Percentiles rank a stretch among this genome's conserved stretches.
phyloP scores from a whole-genome alignment of 2,888 invertebrate species.

The Ptychoptera albimana region DNA sequence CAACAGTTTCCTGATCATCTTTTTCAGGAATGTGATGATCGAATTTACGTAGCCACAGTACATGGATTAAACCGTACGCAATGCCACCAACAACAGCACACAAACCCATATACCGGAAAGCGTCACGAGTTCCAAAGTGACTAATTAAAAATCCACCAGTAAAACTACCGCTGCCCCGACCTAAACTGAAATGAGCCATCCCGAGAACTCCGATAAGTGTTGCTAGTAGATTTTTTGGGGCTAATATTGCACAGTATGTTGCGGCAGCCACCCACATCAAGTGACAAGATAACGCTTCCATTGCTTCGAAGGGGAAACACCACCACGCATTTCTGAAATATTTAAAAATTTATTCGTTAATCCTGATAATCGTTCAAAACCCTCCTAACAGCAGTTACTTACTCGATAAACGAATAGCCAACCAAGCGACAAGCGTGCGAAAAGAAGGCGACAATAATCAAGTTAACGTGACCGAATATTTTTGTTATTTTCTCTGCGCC shows the following conservation, averaged over 20 bases:
- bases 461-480: conserved; percentile 66
- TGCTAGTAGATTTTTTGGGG: conserved; percentile 67
- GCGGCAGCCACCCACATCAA: conserved; percentile 86
- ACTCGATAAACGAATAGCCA: conserved; percentile 76
- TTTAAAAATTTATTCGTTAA: conserved; percentile 16
- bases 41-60: conserved; percentile 52
- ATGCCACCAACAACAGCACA: conserved; percentile 55
- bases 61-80: conserved; percentile 51
- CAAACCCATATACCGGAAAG: conserved; percentile 64
- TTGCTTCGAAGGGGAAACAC: conserved; percentile 77
- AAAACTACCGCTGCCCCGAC: conserved; percentile 68
- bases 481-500: conserved; percentile 70
- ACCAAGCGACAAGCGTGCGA: conserved; percentile 68
- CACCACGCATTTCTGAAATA: conserved; percentile 62
- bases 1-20: conserved; percentile 25
- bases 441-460: conserved; percentile 71
- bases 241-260: conserved; percentile 69
- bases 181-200: conserved; percentile 79
- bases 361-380: conserved; percentile 23
- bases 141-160: conserved; percentile 63
- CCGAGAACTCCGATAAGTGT: conserved; percentile 76
- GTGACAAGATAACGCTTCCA: conserved; percentile 72
- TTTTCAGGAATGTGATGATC: conserved; percentile 25
- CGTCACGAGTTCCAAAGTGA: conserved; percentile 56
- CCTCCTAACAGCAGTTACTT: conserved; percentile 28